phyloP scores from a whole-genome alignment of 2,113 vertebrate genomes.

The Brienomyrus brachyistius region DNA sequence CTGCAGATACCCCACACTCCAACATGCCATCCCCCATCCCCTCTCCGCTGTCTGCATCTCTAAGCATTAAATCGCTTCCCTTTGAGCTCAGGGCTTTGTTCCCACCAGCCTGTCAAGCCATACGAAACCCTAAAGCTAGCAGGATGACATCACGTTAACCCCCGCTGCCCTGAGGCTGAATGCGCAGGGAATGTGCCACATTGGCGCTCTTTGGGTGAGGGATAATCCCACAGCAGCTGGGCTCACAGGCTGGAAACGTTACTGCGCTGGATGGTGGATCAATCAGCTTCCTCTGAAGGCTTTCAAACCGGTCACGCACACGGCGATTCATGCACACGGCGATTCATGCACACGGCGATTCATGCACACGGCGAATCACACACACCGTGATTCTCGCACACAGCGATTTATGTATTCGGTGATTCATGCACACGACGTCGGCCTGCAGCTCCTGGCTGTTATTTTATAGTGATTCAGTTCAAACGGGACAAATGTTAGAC shows the following conservation, averaged over 20 bases:
- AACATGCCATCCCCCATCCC: background rate
- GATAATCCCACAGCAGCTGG: slow-evolving; percentile 59
- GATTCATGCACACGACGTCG: no score
- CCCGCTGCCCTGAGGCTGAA: slow-evolving; percentile 44
- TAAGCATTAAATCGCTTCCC: slow-evolving; percentile 53
- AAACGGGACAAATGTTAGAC: background rate
- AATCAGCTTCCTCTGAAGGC: background rate
- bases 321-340: background rate
- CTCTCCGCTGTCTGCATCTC: background rate
- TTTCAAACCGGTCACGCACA: background rate
- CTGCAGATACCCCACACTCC: background rate
- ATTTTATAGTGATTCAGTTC: background rate
- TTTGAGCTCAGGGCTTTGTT: slow-evolving; percentile 41
- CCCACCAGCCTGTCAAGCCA: slow-evolving; percentile 16
- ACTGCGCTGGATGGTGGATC: background rate
- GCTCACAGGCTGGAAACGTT: background rate
- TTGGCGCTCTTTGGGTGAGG: slow-evolving; percentile 52
- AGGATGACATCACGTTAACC: slow-evolving; percentile 58
- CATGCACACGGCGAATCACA: background rate
- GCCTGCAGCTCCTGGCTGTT: background rate
- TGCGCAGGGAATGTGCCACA: slow-evolving; percentile 61
- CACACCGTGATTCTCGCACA: no score
- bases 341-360: background rate
- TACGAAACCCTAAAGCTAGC: slow-evolving; percentile 45
- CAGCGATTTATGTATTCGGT: no score